Conservation (phyloP, 1,140 invertebrate species). For the Proales similis region DNA sequence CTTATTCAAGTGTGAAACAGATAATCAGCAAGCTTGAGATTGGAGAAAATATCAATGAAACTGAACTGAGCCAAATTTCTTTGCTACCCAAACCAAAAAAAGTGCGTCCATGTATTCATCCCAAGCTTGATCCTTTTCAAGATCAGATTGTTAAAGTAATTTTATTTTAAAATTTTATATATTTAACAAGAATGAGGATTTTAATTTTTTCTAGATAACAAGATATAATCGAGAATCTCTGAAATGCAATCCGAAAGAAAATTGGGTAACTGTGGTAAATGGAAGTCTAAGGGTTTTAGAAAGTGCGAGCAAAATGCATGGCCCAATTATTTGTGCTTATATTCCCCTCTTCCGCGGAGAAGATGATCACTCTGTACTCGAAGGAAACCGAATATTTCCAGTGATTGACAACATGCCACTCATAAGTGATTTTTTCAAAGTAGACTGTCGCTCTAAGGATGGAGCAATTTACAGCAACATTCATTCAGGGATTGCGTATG, state of each 20-base stretch:
- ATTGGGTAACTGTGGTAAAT: slow-evolving; percentile 36
- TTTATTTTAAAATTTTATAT: no score
- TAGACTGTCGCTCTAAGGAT: slow-evolving; percentile 42
- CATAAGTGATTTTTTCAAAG: slow-evolving; percentile 45
- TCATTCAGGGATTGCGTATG: slow-evolving; percentile 43
- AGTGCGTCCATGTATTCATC: slow-evolving; percentile 7
- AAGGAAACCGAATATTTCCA: slow-evolving; percentile 27
- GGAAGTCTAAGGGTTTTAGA: slow-evolving; percentile 21
- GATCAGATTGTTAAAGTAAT: no score
- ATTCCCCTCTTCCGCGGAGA: slow-evolving; percentile 20
- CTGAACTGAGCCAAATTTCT: no score
- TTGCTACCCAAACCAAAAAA: slow-evolving; percentile 55
- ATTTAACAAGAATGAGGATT: no score
- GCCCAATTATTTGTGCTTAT: slow-evolving; percentile 17
- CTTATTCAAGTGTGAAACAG: no score
- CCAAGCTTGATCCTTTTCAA: slow-evolving; percentile 29
- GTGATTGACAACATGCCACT: slow-evolving; percentile 40
- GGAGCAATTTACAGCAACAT: slow-evolving; percentile 45
- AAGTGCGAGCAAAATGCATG: slow-evolving; percentile 8
- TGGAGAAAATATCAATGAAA: no score
- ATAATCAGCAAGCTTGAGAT: no score
- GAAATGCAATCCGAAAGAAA: slow-evolving; percentile 31
- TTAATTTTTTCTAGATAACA: no score
- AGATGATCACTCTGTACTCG: slow-evolving; percentile 3
- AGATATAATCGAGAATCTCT: no score